Evolutionary conservation across 2,113 vertebrate species (phyloP), one percentile per base, ranked within the genome.

Genomic region (Proteles cristata): DNA sequence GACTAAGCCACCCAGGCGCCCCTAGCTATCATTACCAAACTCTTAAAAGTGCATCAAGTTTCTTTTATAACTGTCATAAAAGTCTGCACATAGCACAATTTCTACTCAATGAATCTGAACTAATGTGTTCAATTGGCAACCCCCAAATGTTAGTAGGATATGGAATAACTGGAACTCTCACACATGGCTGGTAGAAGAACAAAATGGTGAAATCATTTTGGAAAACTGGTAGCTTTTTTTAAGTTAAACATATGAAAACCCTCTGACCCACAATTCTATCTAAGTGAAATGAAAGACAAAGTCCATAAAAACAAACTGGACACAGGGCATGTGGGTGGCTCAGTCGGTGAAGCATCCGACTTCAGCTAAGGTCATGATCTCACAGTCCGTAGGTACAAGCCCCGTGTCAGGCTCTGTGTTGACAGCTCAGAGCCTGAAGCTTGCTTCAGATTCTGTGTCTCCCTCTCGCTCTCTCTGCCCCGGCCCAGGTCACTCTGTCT

Each of bases 271-370:
- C 5, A 66, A 94, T 80, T 88, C n/a, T 10, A 96, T 55, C 73
- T 26, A 74, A 79, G 26, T 88, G n/a, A 88, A 96, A 88, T 65
- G 15, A 91, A 94, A 96, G 71, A n/a, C 93, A 33, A 95, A 88
- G 2, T 50, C 39, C 48, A 58, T 39, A 92, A 21, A 89, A 84
- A 95, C 21, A 92, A 69, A 0, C 2, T 92, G 25, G 35, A 94
- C 55, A 94, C 28, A 77, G 39, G 39, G 39, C 39, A 39, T 39
- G 39, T 39, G 39, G 39, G 39, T 39, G 39, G 39, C 39, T 39
- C 39, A 39, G 39, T 39, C 3, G 39, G 39, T 39, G 39, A 39
- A 39, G 39, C 39, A 39, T 39, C 39, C 39, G 39, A 39, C 39
- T 39, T 39, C 39, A 39, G 39, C 39, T 39, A 39, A 39, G 39